phyloP scores from a whole-genome alignment of 1,140 invertebrate genomes.

The Aphis gossypii region DNA sequence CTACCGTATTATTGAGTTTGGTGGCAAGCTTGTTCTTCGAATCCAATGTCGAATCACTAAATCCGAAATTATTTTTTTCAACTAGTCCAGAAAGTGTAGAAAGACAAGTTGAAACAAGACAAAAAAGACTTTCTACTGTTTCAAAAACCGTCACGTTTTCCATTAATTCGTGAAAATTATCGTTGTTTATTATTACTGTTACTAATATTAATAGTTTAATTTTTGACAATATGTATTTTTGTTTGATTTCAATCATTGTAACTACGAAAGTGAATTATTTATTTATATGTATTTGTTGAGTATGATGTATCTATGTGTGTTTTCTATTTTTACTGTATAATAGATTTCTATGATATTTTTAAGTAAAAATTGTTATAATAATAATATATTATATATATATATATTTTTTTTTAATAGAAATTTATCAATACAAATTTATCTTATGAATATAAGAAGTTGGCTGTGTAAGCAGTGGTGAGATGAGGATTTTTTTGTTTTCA shows the following conservation, averaged over 20 bases:
- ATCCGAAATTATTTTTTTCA: conserved; percentile 13
- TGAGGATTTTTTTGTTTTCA: background rate
- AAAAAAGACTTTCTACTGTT: background rate
- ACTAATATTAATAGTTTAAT: background rate
- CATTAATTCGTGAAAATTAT: background rate
- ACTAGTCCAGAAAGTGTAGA: background rate
- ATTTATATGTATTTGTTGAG: background rate
- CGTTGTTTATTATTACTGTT: background rate
- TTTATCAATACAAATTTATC: background rate
- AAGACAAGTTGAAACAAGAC: background rate
- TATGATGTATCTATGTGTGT: background rate
- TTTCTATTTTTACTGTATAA: background rate
- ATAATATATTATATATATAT: background rate
- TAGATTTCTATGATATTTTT: background rate
- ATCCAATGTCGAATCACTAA: background rate
- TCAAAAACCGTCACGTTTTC: conserved; percentile 20
- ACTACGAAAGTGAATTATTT: too few species aligned
- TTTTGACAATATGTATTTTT: background rate
- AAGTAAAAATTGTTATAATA: background rate
- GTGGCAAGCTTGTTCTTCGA: conserved; percentile 67
- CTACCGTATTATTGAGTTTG: conserved; percentile 72
- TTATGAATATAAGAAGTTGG: too few species aligned
- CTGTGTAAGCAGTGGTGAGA: background rate
- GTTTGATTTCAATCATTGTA: background rate
- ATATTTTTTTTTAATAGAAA: too few species aligned